phyloP scores from a whole-genome alignment of 2,888 invertebrate species.

The Poecilobothrus nobilitatus region DNA sequence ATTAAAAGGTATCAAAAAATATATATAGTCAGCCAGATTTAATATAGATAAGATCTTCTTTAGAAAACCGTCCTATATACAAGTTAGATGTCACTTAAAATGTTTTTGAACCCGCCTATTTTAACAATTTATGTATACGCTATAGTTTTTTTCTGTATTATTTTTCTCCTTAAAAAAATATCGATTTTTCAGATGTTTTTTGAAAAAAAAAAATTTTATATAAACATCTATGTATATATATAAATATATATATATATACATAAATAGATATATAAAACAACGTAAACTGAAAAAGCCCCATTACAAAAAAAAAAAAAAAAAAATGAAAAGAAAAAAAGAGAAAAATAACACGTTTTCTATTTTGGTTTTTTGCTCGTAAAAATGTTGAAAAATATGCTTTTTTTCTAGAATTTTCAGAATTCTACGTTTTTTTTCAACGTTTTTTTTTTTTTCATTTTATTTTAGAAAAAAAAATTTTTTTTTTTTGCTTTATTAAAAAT shows the following conservation, averaged over 20 bases:
- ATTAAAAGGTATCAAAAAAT: too few relatives aligned
- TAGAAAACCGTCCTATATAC: too few relatives aligned
- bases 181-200: slow-evolving; percentile 2
- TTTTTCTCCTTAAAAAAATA: background rate
- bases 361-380: slow-evolving; percentile 2
- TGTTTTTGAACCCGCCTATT: background rate
- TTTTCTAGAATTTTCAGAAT: slow-evolving; percentile 1
- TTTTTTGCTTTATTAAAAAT: background rate
- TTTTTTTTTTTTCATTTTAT: background rate
- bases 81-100: too few relatives aligned
- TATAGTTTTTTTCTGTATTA: background rate
- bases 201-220: background rate
- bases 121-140: background rate
- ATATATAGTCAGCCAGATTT: too few relatives aligned
- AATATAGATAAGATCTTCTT: too few relatives aligned
- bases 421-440: background rate
- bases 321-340: background rate
- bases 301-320: background rate
- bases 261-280: background rate
- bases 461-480: too few relatives aligned
- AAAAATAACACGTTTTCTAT: slow-evolving; percentile 3
- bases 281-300: background rate
- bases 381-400: background rate
- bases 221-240: background rate
- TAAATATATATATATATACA: background rate